Evolutionary conservation across 2,888 invertebrate species (phyloP), one percentile per base, ranked within the genome.

Genomic region (Lissocephala sabroskyi): DNA sequence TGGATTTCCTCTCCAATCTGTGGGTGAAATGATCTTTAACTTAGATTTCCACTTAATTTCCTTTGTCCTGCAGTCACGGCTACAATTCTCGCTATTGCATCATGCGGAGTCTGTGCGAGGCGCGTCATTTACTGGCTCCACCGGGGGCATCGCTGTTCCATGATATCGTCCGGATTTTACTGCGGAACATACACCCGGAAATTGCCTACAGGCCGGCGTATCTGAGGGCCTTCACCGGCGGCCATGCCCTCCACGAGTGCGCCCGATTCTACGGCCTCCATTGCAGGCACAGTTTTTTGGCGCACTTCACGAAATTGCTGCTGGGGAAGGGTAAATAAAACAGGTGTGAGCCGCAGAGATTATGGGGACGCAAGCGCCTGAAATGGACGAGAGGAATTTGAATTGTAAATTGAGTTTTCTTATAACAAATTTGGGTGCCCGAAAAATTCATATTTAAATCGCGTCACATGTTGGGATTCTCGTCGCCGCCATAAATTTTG

Each of bases 81-180:
- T 82, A 73, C 49, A 56, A 79, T 17, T 56, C 71, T 2, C 70
- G 68, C 4, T 62, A 83, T 52, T 92, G 92, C 79, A 82, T 92
- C 41, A 85, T 90, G 68, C 86, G 89, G 62, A 88, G 89, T 51
- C 87, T 92, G 51, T 92, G 92, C 71, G 92, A 92, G 71, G 87
- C 89, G 3, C 87, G 86, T 48, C 83, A 84, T 52, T 83, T 87
- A 65, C 80, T 90, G 44, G 87, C 87, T 16, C 85, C 87, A 1
- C 87, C 86, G 7, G 90, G 90, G 26, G 85, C 86, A 61, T 91
- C 90, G 1, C 85, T 92, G 47, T 86, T 91, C 39, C 90, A 90
- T 59, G 91, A 92, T 78, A 80, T 91, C 49, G 79, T 92, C 42
- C 86, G 88, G 66, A 86, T 88, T 42, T 81, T 91, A 65, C 87